A percentile compares a stretch with the other conserved stretches of the same genome.
These are phyloP conservation scores for Lycocerus yunnanus DNA, from an alignment of 2,888 invertebrate genomes.

Conservation along the genomic window DNA sequence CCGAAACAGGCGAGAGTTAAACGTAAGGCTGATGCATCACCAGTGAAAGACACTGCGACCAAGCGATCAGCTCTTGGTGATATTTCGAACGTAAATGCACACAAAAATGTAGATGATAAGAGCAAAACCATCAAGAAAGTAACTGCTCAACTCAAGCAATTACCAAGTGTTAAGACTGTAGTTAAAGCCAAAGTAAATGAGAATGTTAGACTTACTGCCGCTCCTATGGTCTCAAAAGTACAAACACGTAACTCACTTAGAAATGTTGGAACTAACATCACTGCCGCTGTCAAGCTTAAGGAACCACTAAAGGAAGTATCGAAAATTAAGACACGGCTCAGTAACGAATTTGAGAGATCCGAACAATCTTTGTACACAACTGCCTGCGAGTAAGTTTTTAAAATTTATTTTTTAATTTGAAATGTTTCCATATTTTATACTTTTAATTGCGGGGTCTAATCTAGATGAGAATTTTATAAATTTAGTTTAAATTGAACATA, in stretches of 20 bases:
- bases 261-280: conserved; percentile 45
- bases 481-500: too few species aligned
- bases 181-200: conserved; percentile 53
- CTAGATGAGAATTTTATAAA: too few species aligned
- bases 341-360: conserved; percentile 73
- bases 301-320: conserved; percentile 49
- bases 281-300: conserved; percentile 50
- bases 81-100: conserved; percentile 72
- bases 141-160: conserved; percentile 48
- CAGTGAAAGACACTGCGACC: conserved; percentile 71
- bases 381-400: conserved; percentile 74
- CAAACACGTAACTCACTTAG: conserved; percentile 49
- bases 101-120: conserved; percentile 36
- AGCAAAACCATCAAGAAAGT: conserved; percentile 56
- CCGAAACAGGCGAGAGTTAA: conserved; percentile 63
- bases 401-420: conserved; percentile 48
- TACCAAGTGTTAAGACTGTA: conserved; percentile 50
- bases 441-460: too few species aligned
- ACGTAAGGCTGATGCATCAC: conserved; percentile 82
- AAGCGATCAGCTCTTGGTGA: conserved; percentile 88
- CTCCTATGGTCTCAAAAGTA: conserved; percentile 44
- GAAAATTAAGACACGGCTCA: conserved; percentile 61
- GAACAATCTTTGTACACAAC: conserved; percentile 79
- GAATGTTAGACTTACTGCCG: conserved; percentile 48
- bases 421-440: background rate